A percentile compares a stretch with the other conserved stretches of the same genome.
Conservation (phyloP, 1,140 invertebrate genomes). For the Brachionus angularis region DNA sequence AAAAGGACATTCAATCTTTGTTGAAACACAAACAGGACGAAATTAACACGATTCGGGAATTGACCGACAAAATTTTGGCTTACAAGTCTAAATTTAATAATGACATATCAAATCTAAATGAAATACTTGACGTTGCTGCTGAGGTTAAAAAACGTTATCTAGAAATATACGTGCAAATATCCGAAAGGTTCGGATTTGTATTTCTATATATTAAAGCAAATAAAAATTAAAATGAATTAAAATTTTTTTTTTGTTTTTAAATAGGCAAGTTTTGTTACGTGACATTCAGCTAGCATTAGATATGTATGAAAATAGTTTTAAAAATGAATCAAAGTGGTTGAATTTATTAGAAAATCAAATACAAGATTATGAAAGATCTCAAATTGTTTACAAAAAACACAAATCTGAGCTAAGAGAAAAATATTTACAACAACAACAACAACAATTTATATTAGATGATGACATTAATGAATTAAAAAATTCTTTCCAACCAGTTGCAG, state of each 20-base stretch:
- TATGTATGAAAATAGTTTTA: slow-evolving; percentile 19
- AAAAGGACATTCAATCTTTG: slow-evolving; percentile 18
- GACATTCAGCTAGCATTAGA: slow-evolving; percentile 27
- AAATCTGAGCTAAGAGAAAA: not conserved
- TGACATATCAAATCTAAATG: slow-evolving; percentile 15
- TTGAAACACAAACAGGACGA: not conserved
- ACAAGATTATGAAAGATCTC: slow-evolving; percentile 7
- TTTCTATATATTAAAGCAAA: not conserved
- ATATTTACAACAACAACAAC: not conserved
- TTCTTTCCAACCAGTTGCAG: slow-evolving; percentile 17
- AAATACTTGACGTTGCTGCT: slow-evolving; percentile 21
- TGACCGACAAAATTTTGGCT: slow-evolving; percentile 10
- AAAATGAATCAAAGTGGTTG: slow-evolving; percentile 25
- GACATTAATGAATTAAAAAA: slow-evolving; percentile 37
- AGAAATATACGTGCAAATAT: slow-evolving; percentile 34
- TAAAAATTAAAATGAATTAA: not conserved
- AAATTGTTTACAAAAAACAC: slow-evolving; percentile 8
- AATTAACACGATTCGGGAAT: slow-evolving; percentile 20
- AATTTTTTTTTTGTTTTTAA: not conserved
- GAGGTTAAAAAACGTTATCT: slow-evolving; percentile 39
- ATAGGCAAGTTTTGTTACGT: slow-evolving; percentile 19
- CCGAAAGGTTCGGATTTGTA: slow-evolving; percentile 20
- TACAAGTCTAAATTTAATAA: not conserved
- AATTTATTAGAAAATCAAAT: not conserved
- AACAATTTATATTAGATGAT: slow-evolving; percentile 8